Evolutionary conservation across 2,113 vertebrate genomes (phyloP).

Genomic region (Cromileptes altivelis): DNA sequence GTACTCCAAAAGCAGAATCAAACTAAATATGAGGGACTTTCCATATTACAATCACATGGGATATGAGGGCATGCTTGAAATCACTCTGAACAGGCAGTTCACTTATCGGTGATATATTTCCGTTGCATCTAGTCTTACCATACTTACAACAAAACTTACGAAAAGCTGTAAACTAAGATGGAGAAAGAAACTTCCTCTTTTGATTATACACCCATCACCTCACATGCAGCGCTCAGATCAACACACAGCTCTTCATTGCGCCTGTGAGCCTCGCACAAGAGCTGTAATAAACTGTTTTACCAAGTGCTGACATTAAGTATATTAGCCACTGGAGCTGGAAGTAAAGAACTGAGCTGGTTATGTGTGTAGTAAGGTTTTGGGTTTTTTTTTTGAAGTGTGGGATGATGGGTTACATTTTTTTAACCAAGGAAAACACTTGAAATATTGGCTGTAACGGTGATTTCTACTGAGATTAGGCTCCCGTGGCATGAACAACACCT

Average conservation of each 20-base stretch:
- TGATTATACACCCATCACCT: not conserved
- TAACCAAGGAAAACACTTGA: not conserved
- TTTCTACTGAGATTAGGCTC: not conserved
- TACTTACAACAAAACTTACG: not conserved
- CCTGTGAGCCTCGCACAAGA: not conserved
- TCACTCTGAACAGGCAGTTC: slow-evolving; percentile 4
- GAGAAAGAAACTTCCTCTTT: slow-evolving; percentile 27
- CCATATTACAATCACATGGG: slow-evolving; percentile 67
- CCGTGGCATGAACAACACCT: not conserved
- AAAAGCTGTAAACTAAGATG: not conserved
- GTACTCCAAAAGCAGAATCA: slow-evolving; percentile 42
- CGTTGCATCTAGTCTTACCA: not conserved
- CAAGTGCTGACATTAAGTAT: not conserved
- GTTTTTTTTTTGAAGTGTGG: not conserved
- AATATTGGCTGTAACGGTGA: not conserved
- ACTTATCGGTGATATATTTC: slow-evolving; percentile 9
- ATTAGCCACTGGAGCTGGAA: not conserved
- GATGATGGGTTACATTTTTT: not conserved
- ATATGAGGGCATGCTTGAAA: slow-evolving; percentile 45
- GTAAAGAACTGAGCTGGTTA: not conserved
- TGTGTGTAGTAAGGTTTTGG: not conserved
- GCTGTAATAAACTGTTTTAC: not conserved
- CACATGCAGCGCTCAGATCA: not conserved
- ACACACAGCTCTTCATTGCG: not conserved
- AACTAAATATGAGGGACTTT: slow-evolving; percentile 67